phyloP scores from a whole-genome alignment of 2,797 vertebrate species.

The Onychomys leucogaster region DNA sequence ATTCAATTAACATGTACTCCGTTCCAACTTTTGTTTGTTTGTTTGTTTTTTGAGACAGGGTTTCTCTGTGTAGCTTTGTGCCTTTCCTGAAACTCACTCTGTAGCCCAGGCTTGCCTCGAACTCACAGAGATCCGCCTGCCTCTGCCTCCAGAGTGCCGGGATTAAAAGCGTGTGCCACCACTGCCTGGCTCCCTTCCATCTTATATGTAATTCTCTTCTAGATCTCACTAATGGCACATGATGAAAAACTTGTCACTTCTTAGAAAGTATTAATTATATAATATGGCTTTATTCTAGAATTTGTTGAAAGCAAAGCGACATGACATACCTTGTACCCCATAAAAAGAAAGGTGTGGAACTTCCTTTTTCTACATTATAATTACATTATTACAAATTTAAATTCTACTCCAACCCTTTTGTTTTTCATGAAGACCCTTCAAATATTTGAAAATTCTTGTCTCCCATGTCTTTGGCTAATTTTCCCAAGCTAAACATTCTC shows the following conservation, averaged over 20 bases:
- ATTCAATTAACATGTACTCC: background rate
- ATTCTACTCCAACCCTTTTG: background rate
- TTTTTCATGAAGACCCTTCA: background rate
- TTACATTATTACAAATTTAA: background rate
- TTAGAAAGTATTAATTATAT: background rate
- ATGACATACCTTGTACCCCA: rapidly evolving
- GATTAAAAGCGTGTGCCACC: too few species aligned
- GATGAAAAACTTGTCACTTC: background rate
- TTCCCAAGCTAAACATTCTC: background rate
- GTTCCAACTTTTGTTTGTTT: background rate
- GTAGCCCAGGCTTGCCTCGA: too few species aligned
- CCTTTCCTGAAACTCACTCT: too few species aligned
- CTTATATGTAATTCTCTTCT: background rate
- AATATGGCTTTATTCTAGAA: background rate
- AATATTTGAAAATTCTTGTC: background rate
- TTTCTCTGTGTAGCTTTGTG: too few species aligned
- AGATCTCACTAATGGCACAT: background rate
- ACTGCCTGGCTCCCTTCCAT: background rate
- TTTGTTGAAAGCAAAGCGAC: background rate
- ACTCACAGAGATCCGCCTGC: too few species aligned
- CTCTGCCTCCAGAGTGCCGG: too few species aligned
- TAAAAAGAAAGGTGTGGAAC: background rate
- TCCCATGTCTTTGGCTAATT: background rate
- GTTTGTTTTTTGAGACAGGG: too few species aligned
- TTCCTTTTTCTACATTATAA: background rate